Evolutionary conservation across 2,888 invertebrate genomes (phyloP).

Genomic region (Nezara viridula): DNA sequence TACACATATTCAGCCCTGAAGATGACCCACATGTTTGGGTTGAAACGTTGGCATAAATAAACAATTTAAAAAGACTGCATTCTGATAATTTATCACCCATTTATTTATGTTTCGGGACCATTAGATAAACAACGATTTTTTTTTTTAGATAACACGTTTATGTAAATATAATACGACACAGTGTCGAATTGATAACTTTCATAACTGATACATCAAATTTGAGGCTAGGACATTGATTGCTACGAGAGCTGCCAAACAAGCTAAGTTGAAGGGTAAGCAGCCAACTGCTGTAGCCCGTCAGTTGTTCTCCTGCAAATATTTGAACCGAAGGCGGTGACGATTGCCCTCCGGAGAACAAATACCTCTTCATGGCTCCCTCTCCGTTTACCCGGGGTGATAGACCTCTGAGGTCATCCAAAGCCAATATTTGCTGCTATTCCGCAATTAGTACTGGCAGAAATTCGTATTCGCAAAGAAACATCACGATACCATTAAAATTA

Average conservation of each 20-base stretch:
- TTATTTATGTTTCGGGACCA: too few relatives aligned
- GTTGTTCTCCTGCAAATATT: neutral
- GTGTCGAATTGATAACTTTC: neutral
- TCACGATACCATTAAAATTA: too few relatives aligned
- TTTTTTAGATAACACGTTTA: too few relatives aligned
- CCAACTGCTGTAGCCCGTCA: neutral
- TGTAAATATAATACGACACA: too few relatives aligned
- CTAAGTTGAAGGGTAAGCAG: neutral
- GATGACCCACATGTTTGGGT: too few relatives aligned
- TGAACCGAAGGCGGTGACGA: neutral
- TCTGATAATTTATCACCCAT: too few relatives aligned
- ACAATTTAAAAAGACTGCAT: too few relatives aligned
- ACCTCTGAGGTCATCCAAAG: neutral
- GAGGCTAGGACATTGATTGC: neutral
- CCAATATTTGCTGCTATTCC: neutral
- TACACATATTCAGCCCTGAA: too few relatives aligned
- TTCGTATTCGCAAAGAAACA: neutral
- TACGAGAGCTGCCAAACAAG: neutral
- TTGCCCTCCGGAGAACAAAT: neutral
- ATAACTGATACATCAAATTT: neutral
- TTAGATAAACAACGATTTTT: too few relatives aligned
- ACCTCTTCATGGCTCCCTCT: neutral
- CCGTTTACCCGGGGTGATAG: neutral
- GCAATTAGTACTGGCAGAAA: neutral
- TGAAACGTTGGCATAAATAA: too few relatives aligned